Evolutionary conservation across 2,888 invertebrate species (phyloP).

Genomic region (Standfussiana lucernea): DNA sequence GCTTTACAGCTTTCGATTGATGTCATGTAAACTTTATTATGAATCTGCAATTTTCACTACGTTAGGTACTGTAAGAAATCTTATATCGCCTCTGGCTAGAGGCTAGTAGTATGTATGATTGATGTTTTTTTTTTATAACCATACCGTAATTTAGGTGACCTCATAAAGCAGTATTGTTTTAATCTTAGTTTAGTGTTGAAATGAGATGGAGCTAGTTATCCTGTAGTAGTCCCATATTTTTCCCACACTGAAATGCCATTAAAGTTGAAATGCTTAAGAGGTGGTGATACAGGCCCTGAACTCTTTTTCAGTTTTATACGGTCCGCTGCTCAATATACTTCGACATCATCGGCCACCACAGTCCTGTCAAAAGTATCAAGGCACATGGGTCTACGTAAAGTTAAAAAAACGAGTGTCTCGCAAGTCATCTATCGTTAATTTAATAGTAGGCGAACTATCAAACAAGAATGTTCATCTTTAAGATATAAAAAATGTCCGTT

Average conservation of each 20-base stretch:
- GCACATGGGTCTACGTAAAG: not conserved
- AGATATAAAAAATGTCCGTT: not conserved
- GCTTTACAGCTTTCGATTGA: conserved; percentile 1
- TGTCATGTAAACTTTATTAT: not conserved
- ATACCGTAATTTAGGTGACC: not conserved
- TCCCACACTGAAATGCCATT: not conserved
- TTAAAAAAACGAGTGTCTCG: not conserved
- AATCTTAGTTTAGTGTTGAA: not conserved
- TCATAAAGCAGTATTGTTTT: not conserved
- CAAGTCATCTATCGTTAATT: not conserved
- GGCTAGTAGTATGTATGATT: too few species aligned
- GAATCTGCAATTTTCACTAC: not conserved
- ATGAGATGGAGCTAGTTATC: not conserved
- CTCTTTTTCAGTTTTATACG: too few species aligned
- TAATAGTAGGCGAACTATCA: not conserved
- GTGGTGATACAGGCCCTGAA: too few species aligned
- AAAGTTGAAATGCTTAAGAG: too few species aligned
- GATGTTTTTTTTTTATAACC: conserved; percentile 2
- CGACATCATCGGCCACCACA: not conserved
- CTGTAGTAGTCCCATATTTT: not conserved
- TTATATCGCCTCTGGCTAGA: not conserved
- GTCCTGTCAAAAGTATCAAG: not conserved
- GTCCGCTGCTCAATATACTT: too few species aligned
- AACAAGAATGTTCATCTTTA: too few species aligned
- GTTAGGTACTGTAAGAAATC: not conserved